Conservation (phyloP, 1,140 invertebrate genomes). For the Aphelinus certus region DNA sequence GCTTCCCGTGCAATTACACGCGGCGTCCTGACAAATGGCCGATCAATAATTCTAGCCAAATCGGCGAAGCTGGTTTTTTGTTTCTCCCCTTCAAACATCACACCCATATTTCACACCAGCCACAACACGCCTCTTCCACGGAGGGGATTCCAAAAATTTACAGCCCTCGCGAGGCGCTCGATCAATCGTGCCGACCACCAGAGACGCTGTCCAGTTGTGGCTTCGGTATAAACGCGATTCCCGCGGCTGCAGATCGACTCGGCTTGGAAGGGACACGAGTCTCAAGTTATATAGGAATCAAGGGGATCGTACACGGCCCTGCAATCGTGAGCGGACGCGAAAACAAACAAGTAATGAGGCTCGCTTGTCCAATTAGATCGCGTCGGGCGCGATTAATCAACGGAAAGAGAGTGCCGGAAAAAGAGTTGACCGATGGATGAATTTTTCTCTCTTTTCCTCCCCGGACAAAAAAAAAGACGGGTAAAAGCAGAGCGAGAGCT, state of each 20-base stretch:
- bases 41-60: too few species aligned
- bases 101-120: neutral
- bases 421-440: constrained; percentile 14
- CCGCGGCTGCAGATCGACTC: too few species aligned
- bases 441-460: neutral
- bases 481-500: constrained; percentile 18
- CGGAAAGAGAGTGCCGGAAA: constrained; percentile 38
- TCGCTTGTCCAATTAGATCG: constrained; percentile 42
- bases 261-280: neutral
- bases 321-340: too few species aligned
- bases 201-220: too few species aligned
- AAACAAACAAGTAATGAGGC: neutral
- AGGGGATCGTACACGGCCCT: too few species aligned
- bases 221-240: too few species aligned
- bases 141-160: neutral
- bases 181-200: too few species aligned
- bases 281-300: neutral
- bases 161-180: neutral
- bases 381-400: constrained; percentile 50
- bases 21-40: too few species aligned
- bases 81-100: neutral
- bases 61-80: too few species aligned
- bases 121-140: neutral
- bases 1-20: too few species aligned
- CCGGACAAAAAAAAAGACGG: constrained; percentile 36